Evolutionary conservation across 2,888 invertebrate species (phyloP).

Genomic region (Beris morrisii): DNA sequence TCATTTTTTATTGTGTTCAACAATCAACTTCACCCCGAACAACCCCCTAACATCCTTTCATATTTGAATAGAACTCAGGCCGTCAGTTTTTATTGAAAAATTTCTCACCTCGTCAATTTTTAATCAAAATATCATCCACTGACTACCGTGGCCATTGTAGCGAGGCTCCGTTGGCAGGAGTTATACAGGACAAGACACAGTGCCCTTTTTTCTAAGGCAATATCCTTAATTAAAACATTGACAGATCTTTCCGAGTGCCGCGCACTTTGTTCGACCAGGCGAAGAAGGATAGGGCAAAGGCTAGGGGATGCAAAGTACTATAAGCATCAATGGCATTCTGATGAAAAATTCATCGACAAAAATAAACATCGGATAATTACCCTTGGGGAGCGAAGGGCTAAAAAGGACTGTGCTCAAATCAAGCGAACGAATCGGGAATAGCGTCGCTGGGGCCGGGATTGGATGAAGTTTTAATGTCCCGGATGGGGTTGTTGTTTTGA

Average conservation of each 20-base stretch:
- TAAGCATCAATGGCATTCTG: background rate
- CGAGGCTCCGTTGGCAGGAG: background rate
- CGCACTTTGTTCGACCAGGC: background rate
- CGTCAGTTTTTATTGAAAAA: slow-evolving; percentile 28
- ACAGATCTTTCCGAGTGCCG: slow-evolving; percentile 23
- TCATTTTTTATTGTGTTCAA: slow-evolving; percentile 4
- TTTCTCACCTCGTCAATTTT: slow-evolving; percentile 35
- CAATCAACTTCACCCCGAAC: background rate
- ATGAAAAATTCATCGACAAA: slow-evolving; percentile 37
- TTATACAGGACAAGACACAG: background rate
- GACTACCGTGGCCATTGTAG: background rate
- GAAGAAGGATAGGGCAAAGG: background rate
- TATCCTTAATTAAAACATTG: slow-evolving; percentile 39
- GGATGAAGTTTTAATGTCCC: no score
- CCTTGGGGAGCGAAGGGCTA: background rate
- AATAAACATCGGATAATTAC: slow-evolving; percentile 36
- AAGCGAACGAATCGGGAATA: no score
- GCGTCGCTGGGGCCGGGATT: no score
- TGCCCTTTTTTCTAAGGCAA: no score
- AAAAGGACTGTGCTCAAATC: no score
- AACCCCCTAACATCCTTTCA: background rate
- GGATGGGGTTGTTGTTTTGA: no score
- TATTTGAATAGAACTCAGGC: background rate
- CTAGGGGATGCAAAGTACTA: background rate
- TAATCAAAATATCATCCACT: slow-evolving; percentile 28